A percentile compares a stretch with the other conserved stretches of the same genome.
Evolutionary conservation across 2,797 vertebrate species (phyloP).

Genomic region (Alca torda): DNA sequence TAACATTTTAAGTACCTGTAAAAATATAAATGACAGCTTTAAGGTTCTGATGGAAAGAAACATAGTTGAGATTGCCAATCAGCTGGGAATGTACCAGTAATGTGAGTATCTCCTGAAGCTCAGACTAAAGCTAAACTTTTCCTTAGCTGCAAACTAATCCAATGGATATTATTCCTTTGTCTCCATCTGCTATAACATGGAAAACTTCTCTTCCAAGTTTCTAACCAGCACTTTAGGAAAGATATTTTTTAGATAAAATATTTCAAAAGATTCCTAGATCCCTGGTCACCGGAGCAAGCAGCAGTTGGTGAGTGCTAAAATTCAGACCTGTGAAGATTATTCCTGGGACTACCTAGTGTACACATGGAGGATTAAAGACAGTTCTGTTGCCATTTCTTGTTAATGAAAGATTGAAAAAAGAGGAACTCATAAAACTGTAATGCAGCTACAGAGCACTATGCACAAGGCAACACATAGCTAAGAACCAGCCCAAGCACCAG

Average conservation of each 20-base stretch:
- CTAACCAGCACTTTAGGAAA: background rate
- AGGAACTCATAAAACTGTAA: background rate
- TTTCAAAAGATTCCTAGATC: background rate
- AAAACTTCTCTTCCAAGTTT: background rate
- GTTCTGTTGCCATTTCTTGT: background rate
- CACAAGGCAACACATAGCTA: background rate
- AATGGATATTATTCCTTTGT: background rate
- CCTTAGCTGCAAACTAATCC: background rate
- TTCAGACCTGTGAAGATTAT: background rate
- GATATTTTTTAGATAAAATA: background rate
- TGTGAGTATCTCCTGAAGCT: background rate
- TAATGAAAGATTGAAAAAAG: background rate
- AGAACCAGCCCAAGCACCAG: background rate
- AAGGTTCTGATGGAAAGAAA: conserved; percentile 23
- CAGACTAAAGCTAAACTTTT: background rate
- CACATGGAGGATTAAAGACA: background rate
- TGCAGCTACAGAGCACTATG: background rate
- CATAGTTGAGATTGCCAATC: background rate
- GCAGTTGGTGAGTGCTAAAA: background rate
- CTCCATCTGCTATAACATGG: background rate
- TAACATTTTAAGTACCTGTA: conserved; percentile 31
- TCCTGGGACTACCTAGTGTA: background rate
- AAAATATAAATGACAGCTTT: conserved; percentile 16
- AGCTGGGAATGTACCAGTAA: background rate
- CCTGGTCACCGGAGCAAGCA: background rate